Evolutionary conservation across 1,140 invertebrate species (phyloP), one percentile per base, ranked within the genome.

Genomic region (Drosophila triauraria): DNA sequence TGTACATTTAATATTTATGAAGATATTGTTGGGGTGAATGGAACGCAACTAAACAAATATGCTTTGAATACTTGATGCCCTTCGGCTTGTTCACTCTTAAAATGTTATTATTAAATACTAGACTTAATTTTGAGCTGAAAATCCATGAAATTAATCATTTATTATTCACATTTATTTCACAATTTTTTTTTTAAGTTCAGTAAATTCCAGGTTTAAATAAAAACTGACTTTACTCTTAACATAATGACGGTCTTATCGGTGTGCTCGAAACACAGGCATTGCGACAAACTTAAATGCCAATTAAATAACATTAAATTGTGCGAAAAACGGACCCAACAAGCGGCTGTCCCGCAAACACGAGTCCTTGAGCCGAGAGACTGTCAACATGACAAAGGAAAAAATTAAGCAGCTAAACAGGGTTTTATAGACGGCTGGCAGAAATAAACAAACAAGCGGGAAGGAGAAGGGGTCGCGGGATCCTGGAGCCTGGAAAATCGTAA

Each of bases 231-330:
- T 51, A 54, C 40, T 63, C 80, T 82, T 62, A 79, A 61, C 75
- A 47, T 78, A 62, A 82, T 60, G 71, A 56, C 27, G n/a, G 72
- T 8, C 59, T 64, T 48, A 43, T 51, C 48, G 42, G 51, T 15
- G 51, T 25, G 58, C 68, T 56, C 32, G 43, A 62, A 80, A 65
- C 59, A 75, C 63, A 79, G 72, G 67, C 85, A 77, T 88, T 84
- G 74, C 71, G 30, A 90, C 75, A 75, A 85, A 90, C 85, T 90
- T 85, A 85, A 90, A 90, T 90, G 82, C 75, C 85, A 82, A 90
- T 90, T 90, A 90, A 90, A 90, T 90, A 91, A 91, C 81, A 90
- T 90, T 90, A 90, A 90, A 90, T 91, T 90, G 85, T 90, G 75
- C 85, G 86, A 75, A 76, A 85, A 90, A 91, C 85, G 78, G 78